Evolutionary conservation across 2,797 vertebrate species (phyloP).

Genomic region (Anabas testudineus): DNA sequence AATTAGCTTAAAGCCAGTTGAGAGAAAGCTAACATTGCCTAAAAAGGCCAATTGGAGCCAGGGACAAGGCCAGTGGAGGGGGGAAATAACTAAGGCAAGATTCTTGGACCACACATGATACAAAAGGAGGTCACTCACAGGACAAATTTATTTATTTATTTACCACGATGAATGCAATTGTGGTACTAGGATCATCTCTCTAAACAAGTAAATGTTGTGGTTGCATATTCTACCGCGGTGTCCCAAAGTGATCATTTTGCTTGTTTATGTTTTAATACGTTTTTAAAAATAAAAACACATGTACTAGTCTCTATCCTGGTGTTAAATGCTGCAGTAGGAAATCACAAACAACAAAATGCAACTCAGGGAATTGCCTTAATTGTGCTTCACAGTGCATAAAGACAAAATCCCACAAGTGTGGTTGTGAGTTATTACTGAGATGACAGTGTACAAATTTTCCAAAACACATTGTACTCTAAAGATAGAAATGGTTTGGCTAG

Average conservation of each 20-base stretch:
- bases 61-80: conserved; percentile 45
- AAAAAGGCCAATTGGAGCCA: conserved; percentile 77
- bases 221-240: neutral
- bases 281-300: neutral
- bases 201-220: neutral
- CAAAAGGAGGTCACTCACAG: conserved; percentile 52
- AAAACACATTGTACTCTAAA: neutral
- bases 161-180: no score
- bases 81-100: conserved; percentile 50
- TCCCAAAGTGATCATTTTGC: no score
- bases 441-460: conserved; percentile 2
- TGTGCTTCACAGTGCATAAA: neutral
- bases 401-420: neutral
- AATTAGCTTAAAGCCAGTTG: conserved; percentile 70
- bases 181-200: conserved; percentile 14
- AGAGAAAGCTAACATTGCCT: conserved; percentile 80
- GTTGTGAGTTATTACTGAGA: conserved; percentile 7
- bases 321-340: neutral
- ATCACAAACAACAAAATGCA: neutral
- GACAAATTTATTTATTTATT: conserved; percentile 52
- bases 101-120: conserved; percentile 71
- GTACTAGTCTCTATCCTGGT: neutral
- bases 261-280: neutral
- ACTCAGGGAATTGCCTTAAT: neutral
- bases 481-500: conserved; percentile 12